Conservation (phyloP, 2,797 vertebrate species). For the Momotus momota region DNA sequence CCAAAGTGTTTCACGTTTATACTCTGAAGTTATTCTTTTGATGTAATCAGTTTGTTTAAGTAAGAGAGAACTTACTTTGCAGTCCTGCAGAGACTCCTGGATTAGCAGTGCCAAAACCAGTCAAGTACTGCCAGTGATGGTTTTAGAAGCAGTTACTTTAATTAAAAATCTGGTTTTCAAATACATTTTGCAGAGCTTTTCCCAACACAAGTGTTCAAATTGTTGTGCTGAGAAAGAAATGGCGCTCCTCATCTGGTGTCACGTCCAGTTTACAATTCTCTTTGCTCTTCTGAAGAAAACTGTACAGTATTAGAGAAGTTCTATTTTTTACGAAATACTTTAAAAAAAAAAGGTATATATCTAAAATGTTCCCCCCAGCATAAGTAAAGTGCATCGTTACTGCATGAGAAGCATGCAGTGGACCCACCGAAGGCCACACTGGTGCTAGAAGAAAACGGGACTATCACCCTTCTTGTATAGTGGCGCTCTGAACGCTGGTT, state of each 20-base stretch:
- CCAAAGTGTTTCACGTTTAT: not conserved
- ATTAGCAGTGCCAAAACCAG: conserved; percentile 33
- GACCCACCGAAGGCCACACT: conserved; percentile 40
- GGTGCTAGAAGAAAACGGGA: conserved; percentile 47
- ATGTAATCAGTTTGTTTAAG: not conserved
- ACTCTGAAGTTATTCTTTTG: not conserved
- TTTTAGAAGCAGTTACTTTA: conserved; percentile 51
- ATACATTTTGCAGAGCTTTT: conserved; percentile 45
- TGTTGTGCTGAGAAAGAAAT: conserved; percentile 19
- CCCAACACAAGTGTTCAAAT: not conserved
- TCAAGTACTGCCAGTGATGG: conserved; percentile 19
- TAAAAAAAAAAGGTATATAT: conserved; percentile 32
- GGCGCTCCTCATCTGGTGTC: conserved; percentile 20
- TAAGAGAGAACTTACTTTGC: not conserved
- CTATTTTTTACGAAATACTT: conserved; percentile 63
- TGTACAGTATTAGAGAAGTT: conserved; percentile 70
- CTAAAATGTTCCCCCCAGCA: conserved; percentile 48
- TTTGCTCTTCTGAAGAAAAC: conserved; percentile 66
- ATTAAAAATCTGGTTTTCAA: conserved; percentile 55
- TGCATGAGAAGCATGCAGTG: conserved; percentile 21
- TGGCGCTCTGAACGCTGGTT: not conserved
- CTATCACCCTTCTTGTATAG: not conserved
- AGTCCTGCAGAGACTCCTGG: not conserved
- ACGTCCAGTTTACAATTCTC: conserved; percentile 55
- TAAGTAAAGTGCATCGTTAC: conserved; percentile 43